Evolutionary conservation across 1,140 invertebrate species (phyloP), one percentile per base, ranked within the genome.

Genomic region (Macrostomum lignano): DNA sequence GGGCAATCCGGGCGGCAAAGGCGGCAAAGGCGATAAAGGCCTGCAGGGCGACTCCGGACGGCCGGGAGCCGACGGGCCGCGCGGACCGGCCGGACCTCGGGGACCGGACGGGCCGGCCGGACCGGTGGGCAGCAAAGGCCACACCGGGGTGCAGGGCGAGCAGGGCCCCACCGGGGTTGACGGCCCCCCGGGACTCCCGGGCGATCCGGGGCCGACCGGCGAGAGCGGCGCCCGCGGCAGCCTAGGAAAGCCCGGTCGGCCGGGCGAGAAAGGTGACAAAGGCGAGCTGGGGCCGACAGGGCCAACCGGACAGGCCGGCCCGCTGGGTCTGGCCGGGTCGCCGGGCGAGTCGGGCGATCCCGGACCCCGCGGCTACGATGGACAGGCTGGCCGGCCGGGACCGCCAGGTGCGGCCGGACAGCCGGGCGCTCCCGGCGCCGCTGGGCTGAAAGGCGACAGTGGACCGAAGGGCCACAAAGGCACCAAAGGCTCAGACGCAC

Each of bases 281-380:
- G n/a, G n/a, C n/a, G n/a, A n/a, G n/a, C n/a, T n/a, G n/a, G n/a
- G n/a, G n/a, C n/a, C n/a, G n/a, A 28, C 7, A n/a, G 34, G 34
- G 3, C 9, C 13, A 11, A 17, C 34, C 19, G 34, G 34, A 2
- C 23, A 30, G 14, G 19, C 22, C 2, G 34, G 34, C 6, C 31
- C 25, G 6, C n/a, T 17, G 2, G 34, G 34, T 11, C 34, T 2
- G 5, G 9, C 11, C 15, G 34, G 34, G 1, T 29, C 17, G 21
- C 25, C 24, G 17, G 34, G 34, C 13, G 19, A 21, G 22, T 15
- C 19, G 31, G 34, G 34, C 4, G 7, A 32, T 10, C 25, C 22
- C 5, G 34, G 34, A 35, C 11, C 26, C 21, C 34, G 17, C n/a
- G 31, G 31, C 21, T 23, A 19, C n/a, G n/a, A 15, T 17, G 31